phyloP scores from a whole-genome alignment of 2,888 invertebrate genomes.

The Invenusta paracnida region DNA sequence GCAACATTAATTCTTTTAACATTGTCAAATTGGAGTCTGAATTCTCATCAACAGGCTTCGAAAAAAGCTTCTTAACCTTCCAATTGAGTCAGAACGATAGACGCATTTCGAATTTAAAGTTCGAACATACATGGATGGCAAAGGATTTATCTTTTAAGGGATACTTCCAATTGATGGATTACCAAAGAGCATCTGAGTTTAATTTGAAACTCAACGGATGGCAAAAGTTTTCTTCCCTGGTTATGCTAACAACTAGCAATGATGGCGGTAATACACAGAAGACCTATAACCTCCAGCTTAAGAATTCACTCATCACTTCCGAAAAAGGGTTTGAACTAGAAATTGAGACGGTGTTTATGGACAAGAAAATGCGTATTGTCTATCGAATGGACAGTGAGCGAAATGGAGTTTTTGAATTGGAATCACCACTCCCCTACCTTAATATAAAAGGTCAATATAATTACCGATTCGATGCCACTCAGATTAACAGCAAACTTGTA shows the following conservation, averaged over 20 bases:
- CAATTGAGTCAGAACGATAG: too few species aligned
- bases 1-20: neutral
- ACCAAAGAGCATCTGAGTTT: neutral
- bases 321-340: neutral
- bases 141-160: neutral
- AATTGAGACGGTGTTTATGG: neutral
- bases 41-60: neutral
- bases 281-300: neutral
- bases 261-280: neutral
- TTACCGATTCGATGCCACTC: neutral
- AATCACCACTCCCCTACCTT: neutral
- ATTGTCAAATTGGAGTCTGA: neutral
- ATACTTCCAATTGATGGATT: neutral
- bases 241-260: neutral
- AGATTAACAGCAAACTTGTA: neutral
- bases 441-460: neutral
- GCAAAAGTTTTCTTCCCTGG: neutral
- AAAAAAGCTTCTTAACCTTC: neutral
- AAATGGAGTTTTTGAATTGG: neutral
- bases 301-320: neutral
- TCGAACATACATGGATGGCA: too few species aligned
- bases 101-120: too few species aligned
- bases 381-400: neutral
- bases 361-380: neutral
- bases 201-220: neutral